phyloP scores from a whole-genome alignment of 2,888 invertebrate species.

The Hylaea fasciaria region DNA sequence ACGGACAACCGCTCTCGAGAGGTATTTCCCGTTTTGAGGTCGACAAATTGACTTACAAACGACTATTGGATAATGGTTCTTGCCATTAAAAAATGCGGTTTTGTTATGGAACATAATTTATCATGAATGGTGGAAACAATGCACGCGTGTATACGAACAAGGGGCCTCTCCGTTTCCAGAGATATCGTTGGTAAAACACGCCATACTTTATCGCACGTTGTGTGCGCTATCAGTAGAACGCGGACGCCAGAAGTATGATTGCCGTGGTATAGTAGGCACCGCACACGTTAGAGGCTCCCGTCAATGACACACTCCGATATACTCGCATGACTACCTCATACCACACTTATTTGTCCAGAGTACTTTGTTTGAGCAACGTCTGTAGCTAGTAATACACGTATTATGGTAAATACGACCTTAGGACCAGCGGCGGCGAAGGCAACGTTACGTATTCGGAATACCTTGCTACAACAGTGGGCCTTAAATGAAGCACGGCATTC shows the following conservation, averaged over 20 bases:
- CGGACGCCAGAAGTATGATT: conserved; percentile 48
- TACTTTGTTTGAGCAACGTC: conserved; percentile 37
- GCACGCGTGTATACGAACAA: conserved; percentile 40
- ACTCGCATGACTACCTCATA: conserved; percentile 32
- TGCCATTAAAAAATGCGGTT: conserved; percentile 38
- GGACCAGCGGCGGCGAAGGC: conserved; percentile 27
- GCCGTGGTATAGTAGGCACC: conserved; percentile 36
- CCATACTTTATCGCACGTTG: conserved; percentile 72
- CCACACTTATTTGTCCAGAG: conserved; percentile 37
- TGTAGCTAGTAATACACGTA: conserved; percentile 27
- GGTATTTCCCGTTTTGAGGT: conserved; percentile 75
- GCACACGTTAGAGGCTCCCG: conserved; percentile 44
- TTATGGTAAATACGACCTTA: conserved; percentile 43
- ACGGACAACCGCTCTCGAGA: conserved; percentile 71
- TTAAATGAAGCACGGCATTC: conserved; percentile 22
- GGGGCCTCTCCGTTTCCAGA: conserved; percentile 65
- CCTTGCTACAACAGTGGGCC: conserved; percentile 25
- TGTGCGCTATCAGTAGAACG: conserved; percentile 72
- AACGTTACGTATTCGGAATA: conserved; percentile 36
- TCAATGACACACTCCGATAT: conserved; percentile 45
- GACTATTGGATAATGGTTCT: conserved; percentile 52
- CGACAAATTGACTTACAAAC: conserved; percentile 60
- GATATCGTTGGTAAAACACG: conserved; percentile 80
- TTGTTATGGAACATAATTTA: conserved; percentile 27
- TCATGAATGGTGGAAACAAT: conserved; percentile 39